phyloP scores from a whole-genome alignment of 1,140 invertebrate species.

The Watersipora subatra region DNA sequence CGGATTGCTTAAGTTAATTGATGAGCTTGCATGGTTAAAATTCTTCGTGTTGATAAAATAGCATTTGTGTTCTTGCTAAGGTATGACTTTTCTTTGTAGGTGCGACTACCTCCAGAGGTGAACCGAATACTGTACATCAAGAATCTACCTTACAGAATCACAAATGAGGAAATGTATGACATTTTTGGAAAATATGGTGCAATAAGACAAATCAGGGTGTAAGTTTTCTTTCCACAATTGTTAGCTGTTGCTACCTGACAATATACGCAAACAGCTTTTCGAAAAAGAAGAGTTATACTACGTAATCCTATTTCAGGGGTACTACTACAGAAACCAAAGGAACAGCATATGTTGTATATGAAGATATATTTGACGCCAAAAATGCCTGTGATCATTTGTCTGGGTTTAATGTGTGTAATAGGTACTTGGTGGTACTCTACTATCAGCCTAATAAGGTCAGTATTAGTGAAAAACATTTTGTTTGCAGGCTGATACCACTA shows the following conservation, averaged over 20 bases:
- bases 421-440: constrained; percentile 93
- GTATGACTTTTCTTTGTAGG: constrained; percentile 48
- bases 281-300: too few relatives aligned
- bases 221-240: too few relatives aligned
- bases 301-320: too few relatives aligned
- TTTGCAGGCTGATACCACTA: background rate
- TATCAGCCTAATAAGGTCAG: constrained; percentile 55
- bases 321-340: constrained; percentile 94
- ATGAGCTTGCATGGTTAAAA: too few relatives aligned
- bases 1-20: too few relatives aligned
- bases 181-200: constrained; percentile 99
- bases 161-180: constrained; percentile 99
- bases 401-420: constrained; percentile 97
- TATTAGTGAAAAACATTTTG: background rate
- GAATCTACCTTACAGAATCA: constrained; percentile 98
- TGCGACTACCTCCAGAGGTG: constrained; percentile 92
- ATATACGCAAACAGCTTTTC: too few relatives aligned
- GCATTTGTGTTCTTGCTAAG: too few relatives aligned
- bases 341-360: constrained; percentile 97
- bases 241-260: too few relatives aligned
- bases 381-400: constrained; percentile 98
- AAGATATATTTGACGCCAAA: constrained; percentile 99
- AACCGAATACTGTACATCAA: constrained; percentile 92
- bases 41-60: too few relatives aligned
- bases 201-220: constrained; percentile 94